These are phyloP conservation scores for Drosophila athabasca DNA, from an alignment of 1,140 invertebrate species.

Conservation along the genomic window DNA sequence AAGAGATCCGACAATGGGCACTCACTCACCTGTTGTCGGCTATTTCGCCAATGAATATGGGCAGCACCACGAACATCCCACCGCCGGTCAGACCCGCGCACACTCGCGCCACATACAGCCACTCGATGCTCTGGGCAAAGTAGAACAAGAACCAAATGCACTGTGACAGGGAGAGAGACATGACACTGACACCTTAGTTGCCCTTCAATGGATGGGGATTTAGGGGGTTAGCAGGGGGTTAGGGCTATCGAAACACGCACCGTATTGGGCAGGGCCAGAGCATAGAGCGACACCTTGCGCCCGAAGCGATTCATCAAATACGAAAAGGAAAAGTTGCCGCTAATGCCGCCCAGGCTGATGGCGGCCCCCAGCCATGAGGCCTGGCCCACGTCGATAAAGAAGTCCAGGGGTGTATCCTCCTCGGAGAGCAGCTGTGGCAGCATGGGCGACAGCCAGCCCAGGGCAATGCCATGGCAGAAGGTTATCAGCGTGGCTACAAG, in stretches of 20 bases:
- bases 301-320: constrained; percentile 82
- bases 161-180: constrained; percentile 17
- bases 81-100: constrained; percentile 81
- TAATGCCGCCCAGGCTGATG: constrained; percentile 71
- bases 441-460: constrained; percentile 84
- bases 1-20: too few relatives aligned
- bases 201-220: too few relatives aligned
- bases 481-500: constrained; percentile 82
- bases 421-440: constrained; percentile 73
- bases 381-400: constrained; percentile 62
- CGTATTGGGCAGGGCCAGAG: constrained; percentile 70
- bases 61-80: constrained; percentile 67
- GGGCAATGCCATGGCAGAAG: constrained; percentile 83
- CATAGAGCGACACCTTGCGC: constrained; percentile 65
- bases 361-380: constrained; percentile 79
- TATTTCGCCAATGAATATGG: constrained; percentile 80
- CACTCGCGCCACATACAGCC: constrained; percentile 81
- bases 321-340: constrained; percentile 78
- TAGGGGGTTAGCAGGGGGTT: too few relatives aligned
- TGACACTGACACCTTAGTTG: background rate
- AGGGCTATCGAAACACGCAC: constrained; percentile 43
- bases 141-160: constrained; percentile 72
- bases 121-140: constrained; percentile 68
- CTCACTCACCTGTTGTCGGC: constrained; percentile 72
- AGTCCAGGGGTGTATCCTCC: constrained; percentile 64